Conservation (phyloP, 2,113 vertebrate species). For the Uria lomvia region DNA sequence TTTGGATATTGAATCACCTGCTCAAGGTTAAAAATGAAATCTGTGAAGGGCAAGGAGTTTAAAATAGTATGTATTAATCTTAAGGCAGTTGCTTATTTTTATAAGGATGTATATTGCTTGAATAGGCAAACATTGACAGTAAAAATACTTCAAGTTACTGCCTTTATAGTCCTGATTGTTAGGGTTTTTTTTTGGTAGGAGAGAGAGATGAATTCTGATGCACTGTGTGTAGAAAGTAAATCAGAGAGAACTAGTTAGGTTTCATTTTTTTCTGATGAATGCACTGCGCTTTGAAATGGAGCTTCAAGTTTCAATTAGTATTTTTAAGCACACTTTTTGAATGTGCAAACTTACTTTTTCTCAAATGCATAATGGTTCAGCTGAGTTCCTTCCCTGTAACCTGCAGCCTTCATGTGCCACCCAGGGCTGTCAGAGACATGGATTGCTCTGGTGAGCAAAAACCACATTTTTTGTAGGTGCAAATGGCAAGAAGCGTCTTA, state of each 20-base stretch:
- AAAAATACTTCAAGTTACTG: background rate
- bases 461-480: background rate
- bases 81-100: background rate
- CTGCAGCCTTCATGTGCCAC: background rate
- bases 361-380: background rate
- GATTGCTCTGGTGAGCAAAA: background rate
- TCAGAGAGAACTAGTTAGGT: background rate
- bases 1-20: background rate
- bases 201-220: background rate
- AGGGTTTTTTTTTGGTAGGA: background rate
- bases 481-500: background rate
- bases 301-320: background rate
- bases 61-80: background rate
- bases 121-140: background rate
- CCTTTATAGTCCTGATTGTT: background rate
- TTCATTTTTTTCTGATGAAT: background rate
- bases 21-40: background rate
- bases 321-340: background rate
- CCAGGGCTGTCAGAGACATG: background rate
- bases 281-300: background rate
- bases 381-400: background rate
- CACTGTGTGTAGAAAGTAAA: background rate
- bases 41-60: background rate
- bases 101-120: background rate
- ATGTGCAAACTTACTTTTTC: background rate